Evolutionary conservation across 2,113 vertebrate species (phyloP), one percentile per base, ranked within the genome.

Genomic region (Embiotoca jacksoni): DNA sequence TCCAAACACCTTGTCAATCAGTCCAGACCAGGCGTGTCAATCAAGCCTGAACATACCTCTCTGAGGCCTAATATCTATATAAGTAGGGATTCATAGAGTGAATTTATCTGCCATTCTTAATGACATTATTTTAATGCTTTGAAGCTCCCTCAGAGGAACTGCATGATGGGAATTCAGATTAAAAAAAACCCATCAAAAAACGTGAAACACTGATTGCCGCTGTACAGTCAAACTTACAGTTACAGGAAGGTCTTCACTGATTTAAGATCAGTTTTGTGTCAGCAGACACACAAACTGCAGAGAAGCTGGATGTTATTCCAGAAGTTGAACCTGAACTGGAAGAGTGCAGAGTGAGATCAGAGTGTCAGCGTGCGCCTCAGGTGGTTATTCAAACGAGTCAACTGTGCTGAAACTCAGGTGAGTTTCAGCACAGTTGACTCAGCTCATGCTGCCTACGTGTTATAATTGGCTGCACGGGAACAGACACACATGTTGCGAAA

Each of bases 361-460:
- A 85, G 85, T 30, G 33, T 30, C 47, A 2, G 62, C 36, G 3
- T 69, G 32, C 0, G 72, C 87, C 84, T 74, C 71, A 59, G 82
- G 82, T 79, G 63, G 61, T 75, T 47, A 83, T 85, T 75, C 83
- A 82, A 81, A 86, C 55, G 63, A 82, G 41, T 75, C 31, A 52
- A 58, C 58, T 60, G 71, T 81, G 65, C 81, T 72, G 55, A 60
- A 44, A 75, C 65, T 75, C 35, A 1, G 47, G 16, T 15, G 47
- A 35, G n/a, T n/a, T n/a, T n/a, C n/a, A n/a, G n/a, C n/a, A n/a
- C n/a, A n/a, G n/a, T n/a, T n/a, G n/a, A n/a, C n/a, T n/a, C n/a
- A 31, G 30, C 80, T 60, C 79, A 78, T 3, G 33, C 67, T 59
- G 71, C 59, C 74, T 54, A 13, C 39, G 47, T 9, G 37, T 0